Percentiles rank a stretch among this genome's conserved stretches.
Evolutionary conservation across 2,113 vertebrate species (phyloP).

Genomic region (Hyperopisus bebe): DNA sequence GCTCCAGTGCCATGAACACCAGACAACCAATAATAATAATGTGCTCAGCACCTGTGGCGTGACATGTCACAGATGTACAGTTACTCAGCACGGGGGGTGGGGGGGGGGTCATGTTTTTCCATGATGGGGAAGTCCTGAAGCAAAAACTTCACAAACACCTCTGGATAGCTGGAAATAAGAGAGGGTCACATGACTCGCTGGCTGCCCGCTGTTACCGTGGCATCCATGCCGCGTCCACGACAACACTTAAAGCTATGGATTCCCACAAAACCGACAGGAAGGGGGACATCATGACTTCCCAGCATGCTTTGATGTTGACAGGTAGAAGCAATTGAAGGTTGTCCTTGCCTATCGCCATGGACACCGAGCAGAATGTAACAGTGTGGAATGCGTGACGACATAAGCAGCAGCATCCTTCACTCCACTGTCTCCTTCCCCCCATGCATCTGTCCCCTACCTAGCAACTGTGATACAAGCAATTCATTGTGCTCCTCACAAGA

Average conservation of each 20-base stretch:
- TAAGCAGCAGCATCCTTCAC: neutral
- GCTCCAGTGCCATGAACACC: neutral
- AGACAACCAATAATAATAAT: neutral
- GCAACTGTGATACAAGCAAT: neutral
- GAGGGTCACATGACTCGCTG: neutral
- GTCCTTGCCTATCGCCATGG: neutral
- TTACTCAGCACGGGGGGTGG: neutral
- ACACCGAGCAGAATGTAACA: neutral
- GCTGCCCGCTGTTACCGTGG: neutral
- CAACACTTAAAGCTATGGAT: neutral
- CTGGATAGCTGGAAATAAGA: neutral
- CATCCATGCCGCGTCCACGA: neutral
- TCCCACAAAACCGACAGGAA: neutral
- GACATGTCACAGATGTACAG: neutral
- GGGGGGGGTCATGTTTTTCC: neutral
- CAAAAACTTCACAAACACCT: neutral
- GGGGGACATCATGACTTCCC: neutral
- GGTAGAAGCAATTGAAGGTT: neutral
- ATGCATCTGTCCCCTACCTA: neutral
- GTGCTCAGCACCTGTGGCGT: neutral
- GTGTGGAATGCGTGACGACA: neutral
- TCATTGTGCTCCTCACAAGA: neutral
- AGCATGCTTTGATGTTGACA: neutral
- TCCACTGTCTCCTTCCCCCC: neutral
- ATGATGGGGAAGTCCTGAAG: neutral